A percentile compares a stretch with the other conserved stretches of the same genome.
Conservation (phyloP, 2,888 invertebrate genomes). For the Gandaritis pyraliata region DNA sequence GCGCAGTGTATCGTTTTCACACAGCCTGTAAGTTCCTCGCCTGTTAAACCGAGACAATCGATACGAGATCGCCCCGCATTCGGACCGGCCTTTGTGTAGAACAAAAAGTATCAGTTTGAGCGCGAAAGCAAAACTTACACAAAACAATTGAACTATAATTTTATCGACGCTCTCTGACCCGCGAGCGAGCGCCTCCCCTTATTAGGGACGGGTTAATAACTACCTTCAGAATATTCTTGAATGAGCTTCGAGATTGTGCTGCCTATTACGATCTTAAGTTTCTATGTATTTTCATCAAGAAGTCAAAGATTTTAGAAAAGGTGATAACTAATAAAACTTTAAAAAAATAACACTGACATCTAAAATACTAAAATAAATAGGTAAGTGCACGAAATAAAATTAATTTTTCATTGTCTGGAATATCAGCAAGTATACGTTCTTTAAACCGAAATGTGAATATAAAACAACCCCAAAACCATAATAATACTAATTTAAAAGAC, state of each 20-base stretch:
- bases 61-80: conserved; percentile 50
- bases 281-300: too few relatives aligned
- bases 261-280: too few relatives aligned
- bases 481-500: not conserved
- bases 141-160: conserved; percentile 77
- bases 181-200: conserved; percentile 56
- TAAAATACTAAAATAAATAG: too few relatives aligned
- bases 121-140: conserved; percentile 53
- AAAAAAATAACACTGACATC: too few relatives aligned
- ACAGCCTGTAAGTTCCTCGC: conserved; percentile 41
- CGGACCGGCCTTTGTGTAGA: conserved; percentile 53
- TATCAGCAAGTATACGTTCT: too few relatives aligned
- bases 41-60: conserved; percentile 53
- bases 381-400: too few relatives aligned
- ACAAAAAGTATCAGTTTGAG: conserved; percentile 50
- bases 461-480: too few relatives aligned
- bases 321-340: too few relatives aligned
- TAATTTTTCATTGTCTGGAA: too few relatives aligned
- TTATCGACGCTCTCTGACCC: conserved; percentile 57
- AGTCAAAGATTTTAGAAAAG: too few relatives aligned
- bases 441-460: too few relatives aligned
- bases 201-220: conserved; percentile 61
- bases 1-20: too few relatives aligned
- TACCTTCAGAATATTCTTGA: conserved; percentile 48
- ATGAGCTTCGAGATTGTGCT: not conserved